phyloP scores from a whole-genome alignment of 2,797 vertebrate species.

The Pseudomugil gertrudae region DNA sequence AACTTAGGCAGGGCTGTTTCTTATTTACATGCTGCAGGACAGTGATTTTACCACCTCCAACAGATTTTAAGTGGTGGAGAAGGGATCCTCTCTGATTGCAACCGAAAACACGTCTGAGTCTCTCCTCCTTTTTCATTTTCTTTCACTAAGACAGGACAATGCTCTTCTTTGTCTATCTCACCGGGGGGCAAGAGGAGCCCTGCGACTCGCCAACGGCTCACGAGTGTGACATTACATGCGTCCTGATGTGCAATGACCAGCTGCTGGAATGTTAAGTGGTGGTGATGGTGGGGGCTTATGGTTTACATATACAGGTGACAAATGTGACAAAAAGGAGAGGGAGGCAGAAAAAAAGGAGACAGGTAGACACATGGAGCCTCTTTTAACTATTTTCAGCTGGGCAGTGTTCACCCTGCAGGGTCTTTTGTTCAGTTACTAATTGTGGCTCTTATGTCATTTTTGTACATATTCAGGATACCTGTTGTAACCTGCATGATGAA shows the following conservation, averaged over 20 bases:
- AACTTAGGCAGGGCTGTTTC: conserved; percentile 26
- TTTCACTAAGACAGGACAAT: conserved; percentile 64
- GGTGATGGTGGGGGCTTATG: neutral
- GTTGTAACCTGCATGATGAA: neutral
- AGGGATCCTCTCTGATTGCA: conserved; percentile 69
- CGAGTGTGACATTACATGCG: conserved; percentile 77
- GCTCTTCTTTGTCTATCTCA: conserved; percentile 70
- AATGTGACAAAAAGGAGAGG: conserved; percentile 22
- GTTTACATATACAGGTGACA: conserved; percentile 29
- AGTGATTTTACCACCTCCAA: conserved; percentile 58
- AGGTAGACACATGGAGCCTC: neutral
- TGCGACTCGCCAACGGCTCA: conserved; percentile 51
- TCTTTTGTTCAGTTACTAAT: conserved; percentile 21
- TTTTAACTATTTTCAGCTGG: neutral
- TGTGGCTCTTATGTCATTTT: conserved; percentile 24
- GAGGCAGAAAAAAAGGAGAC: neutral
- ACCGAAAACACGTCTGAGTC: conserved; percentile 71
- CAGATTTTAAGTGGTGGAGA: conserved; percentile 41
- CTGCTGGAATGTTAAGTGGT: conserved; percentile 72
- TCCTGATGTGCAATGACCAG: conserved; percentile 63
- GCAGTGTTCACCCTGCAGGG: neutral
- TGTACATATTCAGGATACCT: conserved; percentile 9
- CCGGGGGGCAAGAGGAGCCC: conserved; percentile 42
- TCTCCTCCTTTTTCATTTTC: conserved; percentile 44
- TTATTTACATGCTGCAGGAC: conserved; percentile 54